These are phyloP conservation scores for Sesia bembeciformis DNA, from an alignment of 2,888 invertebrate genomes.

Conservation along the genomic window DNA sequence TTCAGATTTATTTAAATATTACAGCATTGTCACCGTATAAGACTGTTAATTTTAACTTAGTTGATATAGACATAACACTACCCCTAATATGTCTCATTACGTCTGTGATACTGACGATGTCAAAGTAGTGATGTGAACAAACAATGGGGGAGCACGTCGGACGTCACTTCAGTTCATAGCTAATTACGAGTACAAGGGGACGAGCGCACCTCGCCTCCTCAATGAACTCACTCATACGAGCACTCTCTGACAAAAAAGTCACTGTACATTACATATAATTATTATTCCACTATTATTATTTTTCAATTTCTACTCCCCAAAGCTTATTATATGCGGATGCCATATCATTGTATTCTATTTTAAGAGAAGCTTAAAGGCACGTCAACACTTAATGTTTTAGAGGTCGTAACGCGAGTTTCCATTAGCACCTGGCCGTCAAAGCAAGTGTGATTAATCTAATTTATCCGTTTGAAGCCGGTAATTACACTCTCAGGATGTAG, in stretches of 20 bases:
- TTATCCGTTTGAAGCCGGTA: constrained; percentile 49
- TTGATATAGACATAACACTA: too few relatives aligned
- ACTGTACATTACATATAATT: not conserved
- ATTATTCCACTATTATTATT: too few relatives aligned
- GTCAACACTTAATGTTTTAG: constrained; percentile 34
- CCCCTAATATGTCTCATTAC: not conserved
- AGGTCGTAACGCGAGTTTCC: constrained; percentile 42
- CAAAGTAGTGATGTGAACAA: constrained; percentile 27
- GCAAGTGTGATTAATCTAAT: constrained; percentile 60
- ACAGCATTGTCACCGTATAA: too few relatives aligned
- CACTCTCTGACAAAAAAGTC: not conserved
- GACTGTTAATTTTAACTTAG: too few relatives aligned
- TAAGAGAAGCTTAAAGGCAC: constrained; percentile 8
- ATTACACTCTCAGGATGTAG: constrained; percentile 38
- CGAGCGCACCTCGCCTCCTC: constrained; percentile 7
- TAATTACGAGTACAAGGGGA: constrained; percentile 28
- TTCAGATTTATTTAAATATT: too few relatives aligned
- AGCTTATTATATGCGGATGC: too few relatives aligned
- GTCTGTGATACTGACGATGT: constrained; percentile 2
- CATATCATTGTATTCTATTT: not conserved
- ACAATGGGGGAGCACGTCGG: constrained; percentile 18
- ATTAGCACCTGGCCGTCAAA: constrained; percentile 56
- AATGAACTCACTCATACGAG: constrained; percentile 10
- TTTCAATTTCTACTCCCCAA: too few relatives aligned
- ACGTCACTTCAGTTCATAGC: constrained; percentile 20